Conservation (phyloP, 2,113 vertebrate species). For the Bos javanicus region DNA sequence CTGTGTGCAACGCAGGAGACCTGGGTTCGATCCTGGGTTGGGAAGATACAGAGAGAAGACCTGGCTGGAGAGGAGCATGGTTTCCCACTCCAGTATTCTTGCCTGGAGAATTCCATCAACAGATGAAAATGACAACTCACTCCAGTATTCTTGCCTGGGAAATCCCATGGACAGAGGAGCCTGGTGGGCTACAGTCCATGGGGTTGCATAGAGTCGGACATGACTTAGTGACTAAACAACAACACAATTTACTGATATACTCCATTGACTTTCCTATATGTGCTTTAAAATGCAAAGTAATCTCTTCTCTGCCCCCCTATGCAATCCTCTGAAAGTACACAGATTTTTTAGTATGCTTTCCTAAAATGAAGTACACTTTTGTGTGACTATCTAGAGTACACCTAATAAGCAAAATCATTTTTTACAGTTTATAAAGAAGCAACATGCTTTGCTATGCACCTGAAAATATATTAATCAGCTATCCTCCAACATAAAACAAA, state of each 20-base stretch:
- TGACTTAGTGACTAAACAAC: neutral
- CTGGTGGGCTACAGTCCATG: neutral
- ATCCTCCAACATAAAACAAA: neutral
- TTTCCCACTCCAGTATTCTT: neutral
- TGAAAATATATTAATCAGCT: neutral
- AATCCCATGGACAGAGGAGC: neutral
- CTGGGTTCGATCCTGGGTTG: neutral
- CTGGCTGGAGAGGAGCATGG: neutral
- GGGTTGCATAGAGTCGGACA: neutral
- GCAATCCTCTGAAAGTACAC: neutral
- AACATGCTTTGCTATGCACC: neutral
- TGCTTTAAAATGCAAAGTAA: neutral
- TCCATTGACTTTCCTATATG: neutral
- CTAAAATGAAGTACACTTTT: neutral
- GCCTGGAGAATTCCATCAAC: neutral
- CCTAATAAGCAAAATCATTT: neutral
- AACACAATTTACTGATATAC: neutral
- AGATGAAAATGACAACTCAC: neutral
- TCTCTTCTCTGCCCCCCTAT: neutral
- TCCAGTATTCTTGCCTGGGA: neutral
- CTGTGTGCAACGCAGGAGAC: neutral
- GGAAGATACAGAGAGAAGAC: neutral
- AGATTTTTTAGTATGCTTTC: neutral
- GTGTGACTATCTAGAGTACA: fast-evolving
- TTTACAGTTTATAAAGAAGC: neutral